Conservation (phyloP, 2,797 vertebrate genomes). For the Gephyroberyx darwinii region DNA sequence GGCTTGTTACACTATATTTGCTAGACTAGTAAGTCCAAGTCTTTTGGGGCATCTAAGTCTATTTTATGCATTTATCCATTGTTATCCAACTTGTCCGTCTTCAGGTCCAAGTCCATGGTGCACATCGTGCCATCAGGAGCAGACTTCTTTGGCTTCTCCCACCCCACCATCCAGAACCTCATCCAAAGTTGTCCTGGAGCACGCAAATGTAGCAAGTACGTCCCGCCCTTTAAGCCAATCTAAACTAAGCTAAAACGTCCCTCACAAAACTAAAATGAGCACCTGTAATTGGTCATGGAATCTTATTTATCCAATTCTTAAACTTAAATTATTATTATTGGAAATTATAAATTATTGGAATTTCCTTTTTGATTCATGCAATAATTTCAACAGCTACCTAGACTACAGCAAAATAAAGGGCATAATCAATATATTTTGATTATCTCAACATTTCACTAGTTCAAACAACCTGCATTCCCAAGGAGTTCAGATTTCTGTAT, state of each 20-base stretch:
- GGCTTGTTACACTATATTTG: no score
- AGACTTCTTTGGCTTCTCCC: constrained; percentile 93
- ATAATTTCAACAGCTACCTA: background rate
- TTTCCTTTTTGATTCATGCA: background rate
- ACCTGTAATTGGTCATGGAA: no score
- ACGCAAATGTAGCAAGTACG: constrained; percentile 88
- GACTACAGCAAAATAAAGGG: background rate
- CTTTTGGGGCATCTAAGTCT: background rate
- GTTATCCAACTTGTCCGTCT: background rate
- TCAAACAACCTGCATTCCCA: background rate
- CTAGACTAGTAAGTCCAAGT: background rate
- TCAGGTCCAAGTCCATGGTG: constrained; percentile 79
- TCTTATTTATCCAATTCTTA: no score
- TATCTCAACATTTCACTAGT: background rate
- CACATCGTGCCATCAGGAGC: constrained; percentile 84
- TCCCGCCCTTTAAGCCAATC: constrained; percentile 6
- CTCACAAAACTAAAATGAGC: no score
- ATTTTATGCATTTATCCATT: background rate
- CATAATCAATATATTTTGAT: background rate
- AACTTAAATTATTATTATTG: no score
- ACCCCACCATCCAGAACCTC: constrained; percentile 90
- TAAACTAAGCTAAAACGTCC: no score
- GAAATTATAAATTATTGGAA: no score
- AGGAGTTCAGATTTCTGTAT: background rate
- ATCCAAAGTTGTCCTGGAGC: constrained; percentile 93